Base-by-base conservation (phyloP, 2,113 vertebrate genomes). In the Onychostruthus taczanowskii region DNA sequence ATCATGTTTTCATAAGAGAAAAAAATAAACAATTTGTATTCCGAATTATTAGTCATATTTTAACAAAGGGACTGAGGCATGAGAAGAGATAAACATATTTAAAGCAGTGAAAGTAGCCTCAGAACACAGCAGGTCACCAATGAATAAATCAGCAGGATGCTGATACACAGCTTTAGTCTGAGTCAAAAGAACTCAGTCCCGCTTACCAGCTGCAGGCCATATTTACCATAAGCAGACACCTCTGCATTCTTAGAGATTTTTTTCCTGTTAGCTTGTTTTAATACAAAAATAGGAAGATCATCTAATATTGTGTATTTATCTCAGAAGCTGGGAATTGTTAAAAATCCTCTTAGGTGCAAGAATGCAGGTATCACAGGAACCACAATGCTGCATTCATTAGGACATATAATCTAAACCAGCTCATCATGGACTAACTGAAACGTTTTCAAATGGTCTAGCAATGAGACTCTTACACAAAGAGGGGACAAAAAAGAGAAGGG, bases 401-500 rank as follows among this genome's bases (percentile, higher is more conserved):
- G 47, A 91, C 69, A 89, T 66, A 44, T 4, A 39, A 64, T 27
- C 37, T 50, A 73, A 77, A 94, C 1, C 20, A 85, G 43, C 30
- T 76, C 28, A 55, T 59, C 27, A 22, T 26, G 24, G 53, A 47
- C 55, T 64, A 68, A 62, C 9, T 52, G 33, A 21, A 16, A 33
- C 9, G 35, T 82, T 84, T 91, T 33, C 19, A 84, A 87, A 41
- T 30, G 33, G 20, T 79, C 33, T 69, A n/a, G 35, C 58, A 82
- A 21, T 56, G 18, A 21, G 7, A 89, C 30, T 88, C 28, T 49
- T 31, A 53, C 1, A 23, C 17, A 49, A 75, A 79, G 49, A n/a
- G 12, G 2, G 35, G 3, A 2, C 8, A 16, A 37, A 39, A 22
- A 7, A 0, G 2, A 10, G 9, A 62, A 24, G 6, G 12, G 12